Conservation (phyloP, 2,797 vertebrate species). For the Onychomys torridus region DNA sequence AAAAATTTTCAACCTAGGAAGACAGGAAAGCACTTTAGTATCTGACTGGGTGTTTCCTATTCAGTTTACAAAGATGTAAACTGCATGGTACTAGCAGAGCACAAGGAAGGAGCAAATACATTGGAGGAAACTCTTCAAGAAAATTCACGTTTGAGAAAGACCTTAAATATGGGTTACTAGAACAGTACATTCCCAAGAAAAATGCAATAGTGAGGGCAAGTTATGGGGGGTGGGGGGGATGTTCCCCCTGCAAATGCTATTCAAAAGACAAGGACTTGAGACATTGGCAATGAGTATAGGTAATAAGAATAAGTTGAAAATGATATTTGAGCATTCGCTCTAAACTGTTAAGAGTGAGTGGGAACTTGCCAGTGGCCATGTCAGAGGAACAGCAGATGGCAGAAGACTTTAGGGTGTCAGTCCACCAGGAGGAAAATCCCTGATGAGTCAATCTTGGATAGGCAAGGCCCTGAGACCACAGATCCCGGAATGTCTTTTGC, state of each 20-base stretch:
- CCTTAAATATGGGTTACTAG: constrained; percentile 4
- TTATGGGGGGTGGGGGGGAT: not conserved
- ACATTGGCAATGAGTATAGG: not conserved
- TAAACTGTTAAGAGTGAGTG: not conserved
- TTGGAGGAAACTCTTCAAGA: not conserved
- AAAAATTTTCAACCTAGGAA: not conserved
- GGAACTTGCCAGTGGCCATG: no score
- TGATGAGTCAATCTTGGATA: no score
- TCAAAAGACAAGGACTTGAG: not conserved
- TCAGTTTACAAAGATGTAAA: not conserved
- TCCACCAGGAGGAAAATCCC: no score
- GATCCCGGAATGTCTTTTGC: no score
- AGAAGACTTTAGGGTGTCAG: no score
- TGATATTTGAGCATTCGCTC: not conserved
- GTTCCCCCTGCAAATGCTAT: constrained; percentile 16
- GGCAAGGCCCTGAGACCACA: no score
- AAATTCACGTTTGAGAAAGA: not conserved
- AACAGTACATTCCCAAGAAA: not conserved
- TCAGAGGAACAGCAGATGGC: no score
- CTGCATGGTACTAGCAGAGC: not conserved
- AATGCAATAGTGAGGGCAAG: not conserved
- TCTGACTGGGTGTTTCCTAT: not conserved
- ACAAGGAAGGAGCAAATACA: not conserved
- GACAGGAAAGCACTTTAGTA: not conserved
- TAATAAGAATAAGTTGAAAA: not conserved